These are phyloP conservation scores for Pituophis catenifer DNA, from an alignment of 2,113 vertebrate species.

Conservation along the genomic window DNA sequence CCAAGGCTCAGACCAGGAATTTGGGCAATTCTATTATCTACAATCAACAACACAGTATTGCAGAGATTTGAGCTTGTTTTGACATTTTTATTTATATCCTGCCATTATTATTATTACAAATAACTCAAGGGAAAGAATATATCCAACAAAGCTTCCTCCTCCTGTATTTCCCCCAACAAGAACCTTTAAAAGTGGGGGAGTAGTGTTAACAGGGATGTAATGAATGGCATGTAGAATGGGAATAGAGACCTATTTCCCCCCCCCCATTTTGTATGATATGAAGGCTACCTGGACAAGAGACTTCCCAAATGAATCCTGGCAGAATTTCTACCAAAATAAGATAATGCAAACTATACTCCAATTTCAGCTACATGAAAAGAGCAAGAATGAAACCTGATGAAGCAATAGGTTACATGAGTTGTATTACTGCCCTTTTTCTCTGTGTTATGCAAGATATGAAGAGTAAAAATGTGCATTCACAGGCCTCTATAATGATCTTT, in stretches of 20 bases:
- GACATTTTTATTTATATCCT: not conserved
- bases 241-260: not conserved
- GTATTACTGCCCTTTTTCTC: not conserved
- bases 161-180: not conserved
- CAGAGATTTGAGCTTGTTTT: not conserved
- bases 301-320: not conserved
- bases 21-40: not conserved
- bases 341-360: not conserved
- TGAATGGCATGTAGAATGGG: not conserved
- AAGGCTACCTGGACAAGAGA: not conserved
- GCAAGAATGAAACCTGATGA: not conserved
- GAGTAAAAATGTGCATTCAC: slow-evolving; percentile 54
- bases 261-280: not conserved
- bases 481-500: slow-evolving; percentile 43
- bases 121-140: not conserved
- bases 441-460: not conserved
- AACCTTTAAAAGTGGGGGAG: slow-evolving; percentile 23
- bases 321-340: not conserved
- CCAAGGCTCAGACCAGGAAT: not conserved
- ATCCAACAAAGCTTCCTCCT: not conserved
- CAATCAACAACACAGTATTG: not conserved
- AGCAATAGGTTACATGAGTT: not conserved
- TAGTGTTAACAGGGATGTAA: not conserved
- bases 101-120: not conserved
- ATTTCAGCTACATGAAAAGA: not conserved